Evolutionary conservation across 37 sponge, comb jelly and placozoan species (phyloP), one percentile per base, ranked within the genome.

Genomic region (Chondrilla cf. caribensis): DNA sequence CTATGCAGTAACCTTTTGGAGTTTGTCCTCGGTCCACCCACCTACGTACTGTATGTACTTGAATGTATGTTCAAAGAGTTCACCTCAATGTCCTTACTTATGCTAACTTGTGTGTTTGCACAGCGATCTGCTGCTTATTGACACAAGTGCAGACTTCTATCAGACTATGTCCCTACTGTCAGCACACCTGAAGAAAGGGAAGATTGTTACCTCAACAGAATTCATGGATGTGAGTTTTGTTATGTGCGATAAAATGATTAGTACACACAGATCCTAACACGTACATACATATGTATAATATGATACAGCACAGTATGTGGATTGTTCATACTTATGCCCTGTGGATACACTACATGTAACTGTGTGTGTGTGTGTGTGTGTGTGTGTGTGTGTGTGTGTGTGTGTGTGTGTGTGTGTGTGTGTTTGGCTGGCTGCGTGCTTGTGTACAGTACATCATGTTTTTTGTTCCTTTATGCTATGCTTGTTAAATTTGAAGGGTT

Each of bases 151-250:
- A 19, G 84, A 84, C 5, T 84, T 84, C 40, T 84, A 84, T 43
- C 47, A 54, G 21, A 70, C 64, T 5, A 84, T 84, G 84, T 60
- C 51, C 17, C 38, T 60, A 18, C 21, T 84, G 22, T 68, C 78
- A 15, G 66, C 58, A 19, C 77, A 84, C 26, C 32, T 84, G 82
- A 54, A 58, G 40, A 44, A 77, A 8, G 84, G 84, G 54, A 84
- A 43, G 29, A 77, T 77, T 25, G 38, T 84, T 19, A 58, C 2
- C 38, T 36, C 78, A 33, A 33, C 82, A 2, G 84, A 75, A 40
- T 78, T 84, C 25, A 73, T 77, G 58, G 42, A 84, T 54, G 84
- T 84, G n/a, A 11, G 58, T 70, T 31, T n/a, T n/a, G n/a, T n/a
- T n/a, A n/a, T n/a, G n/a, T n/a, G n/a, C n/a, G n/a, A n/a, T n/a